A percentile compares a stretch with the other conserved stretches of the same genome.
These are phyloP conservation scores for Hoplias malabaricus DNA, from an alignment of 2,113 vertebrate species.

Conservation along the genomic window DNA sequence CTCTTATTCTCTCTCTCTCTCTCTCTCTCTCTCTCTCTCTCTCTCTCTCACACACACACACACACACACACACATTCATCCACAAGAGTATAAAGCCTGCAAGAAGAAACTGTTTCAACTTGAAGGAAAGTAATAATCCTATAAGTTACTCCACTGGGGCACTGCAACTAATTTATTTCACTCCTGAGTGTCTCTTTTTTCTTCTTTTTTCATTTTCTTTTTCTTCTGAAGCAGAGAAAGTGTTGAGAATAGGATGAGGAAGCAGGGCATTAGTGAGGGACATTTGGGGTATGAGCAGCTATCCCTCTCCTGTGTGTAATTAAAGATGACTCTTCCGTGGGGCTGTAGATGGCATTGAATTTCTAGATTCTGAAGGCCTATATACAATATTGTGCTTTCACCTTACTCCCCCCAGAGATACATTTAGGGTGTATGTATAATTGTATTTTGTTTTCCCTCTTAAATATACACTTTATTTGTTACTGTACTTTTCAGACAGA, in stretches of 20 bases:
- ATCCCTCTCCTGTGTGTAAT: conserved; percentile 65
- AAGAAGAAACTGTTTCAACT: conserved; percentile 73
- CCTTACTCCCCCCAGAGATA: too few relatives aligned
- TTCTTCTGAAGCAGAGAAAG: conserved; percentile 47
- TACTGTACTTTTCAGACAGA: too few relatives aligned
- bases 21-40: conserved; percentile 65
- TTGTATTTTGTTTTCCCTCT: too few relatives aligned
- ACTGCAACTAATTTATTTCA: not conserved
- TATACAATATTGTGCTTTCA: not conserved
- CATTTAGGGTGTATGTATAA: too few relatives aligned
- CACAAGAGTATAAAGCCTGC: conserved; percentile 68
- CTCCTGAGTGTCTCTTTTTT: conserved; percentile 16
- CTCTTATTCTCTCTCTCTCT: too few relatives aligned
- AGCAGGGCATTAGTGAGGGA: conserved; percentile 66
- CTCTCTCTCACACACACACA: conserved; percentile 70
- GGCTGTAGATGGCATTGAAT: too few relatives aligned
- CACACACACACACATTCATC: conserved; percentile 73
- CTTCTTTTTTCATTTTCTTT: too few relatives aligned
- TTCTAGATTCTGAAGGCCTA: not conserved
- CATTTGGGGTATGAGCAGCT: conserved; percentile 74
- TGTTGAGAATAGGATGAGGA: conserved; percentile 54
- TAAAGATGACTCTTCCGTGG: not conserved
- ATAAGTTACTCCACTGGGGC: conserved; percentile 21
- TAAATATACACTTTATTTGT: too few relatives aligned
- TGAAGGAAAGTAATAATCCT: conserved; percentile 44